Conservation (phyloP, 2,888 invertebrate genomes). For the Lithophane socia region DNA sequence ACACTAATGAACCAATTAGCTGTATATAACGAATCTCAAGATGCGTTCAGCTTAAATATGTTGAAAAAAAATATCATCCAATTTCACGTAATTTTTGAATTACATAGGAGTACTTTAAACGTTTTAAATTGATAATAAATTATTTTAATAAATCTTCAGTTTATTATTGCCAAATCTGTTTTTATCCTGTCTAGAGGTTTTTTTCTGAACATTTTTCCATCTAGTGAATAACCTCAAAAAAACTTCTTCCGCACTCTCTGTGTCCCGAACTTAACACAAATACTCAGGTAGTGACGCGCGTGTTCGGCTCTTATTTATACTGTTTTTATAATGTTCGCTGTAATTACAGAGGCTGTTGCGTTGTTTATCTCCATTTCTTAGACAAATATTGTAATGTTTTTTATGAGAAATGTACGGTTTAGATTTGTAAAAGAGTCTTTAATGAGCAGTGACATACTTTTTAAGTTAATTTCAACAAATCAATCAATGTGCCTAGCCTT, state of each 20-base stretch:
- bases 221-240: neutral
- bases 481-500: too few relatives aligned
- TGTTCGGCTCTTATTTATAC: constrained; percentile 43
- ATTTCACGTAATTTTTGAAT: neutral
- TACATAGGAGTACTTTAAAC: neutral
- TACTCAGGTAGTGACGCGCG: constrained; percentile 55
- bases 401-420: neutral
- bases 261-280: constrained; percentile 48
- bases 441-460: neutral
- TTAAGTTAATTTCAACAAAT: neutral
- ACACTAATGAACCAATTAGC: neutral
- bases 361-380: constrained; percentile 12
- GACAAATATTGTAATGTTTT: neutral
- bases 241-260: constrained; percentile 16
- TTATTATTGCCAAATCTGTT: too few relatives aligned
- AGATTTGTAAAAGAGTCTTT: neutral
- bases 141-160: neutral
- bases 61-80: neutral
- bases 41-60: too few relatives aligned
- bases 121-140: neutral
- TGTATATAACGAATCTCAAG: neutral
- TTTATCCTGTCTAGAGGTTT: neutral
- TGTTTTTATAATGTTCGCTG: constrained; percentile 42
- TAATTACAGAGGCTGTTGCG: constrained; percentile 50
- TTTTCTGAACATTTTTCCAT: neutral